Base-by-base conservation (phyloP, 2,888 invertebrate species). In the Synanthedon myopaeformis region DNA sequence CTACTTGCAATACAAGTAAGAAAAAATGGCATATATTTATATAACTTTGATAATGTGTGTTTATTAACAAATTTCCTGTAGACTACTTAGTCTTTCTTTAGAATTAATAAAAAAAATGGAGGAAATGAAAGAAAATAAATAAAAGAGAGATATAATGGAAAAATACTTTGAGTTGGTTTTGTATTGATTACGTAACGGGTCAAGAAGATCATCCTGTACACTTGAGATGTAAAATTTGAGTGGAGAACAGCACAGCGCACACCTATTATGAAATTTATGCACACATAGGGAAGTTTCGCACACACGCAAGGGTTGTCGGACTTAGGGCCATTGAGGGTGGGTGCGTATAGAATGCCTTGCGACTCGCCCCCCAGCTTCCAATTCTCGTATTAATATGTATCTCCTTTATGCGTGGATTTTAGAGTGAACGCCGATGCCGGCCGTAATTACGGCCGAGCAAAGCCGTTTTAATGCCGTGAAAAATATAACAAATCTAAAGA, bases 381-480 rank as follows among this genome's bases (percentile, higher is more conserved):
- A 85, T 83, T 83, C 77, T 75, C 80, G 78, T 82, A 84, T 83
- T 85, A 84, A 82, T 83, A 82, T 83, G 81, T 83, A 82, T 83
- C 80, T 81, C 78, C 78, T 75, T 74, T 74, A 74, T 73, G 72
- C 77, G 72, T 75, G 76, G 78, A 78, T 82, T 79, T 79, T 45
- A 45, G 45, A 45, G n/a, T 45, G 62, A 65, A 63, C 67, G 69
- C 74, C 73, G 70, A 76, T 74, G 73, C 67, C 69, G 57, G 61
- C 64, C 69, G 71, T 76, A 77, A 82, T 82, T 79, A 75, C 70
- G 70, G 45, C 45, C 45, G 45, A 13, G 14, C 13, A 45, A 45
- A 45, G 45, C 45, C 45, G 45, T 45, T 45, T 45, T 45, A 45
- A 45, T 45, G 45, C 51, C 45, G 35, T 42, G 52, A 50, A 54